Conservation (phyloP, 2,888 invertebrate species). For the Sericinus montela region DNA sequence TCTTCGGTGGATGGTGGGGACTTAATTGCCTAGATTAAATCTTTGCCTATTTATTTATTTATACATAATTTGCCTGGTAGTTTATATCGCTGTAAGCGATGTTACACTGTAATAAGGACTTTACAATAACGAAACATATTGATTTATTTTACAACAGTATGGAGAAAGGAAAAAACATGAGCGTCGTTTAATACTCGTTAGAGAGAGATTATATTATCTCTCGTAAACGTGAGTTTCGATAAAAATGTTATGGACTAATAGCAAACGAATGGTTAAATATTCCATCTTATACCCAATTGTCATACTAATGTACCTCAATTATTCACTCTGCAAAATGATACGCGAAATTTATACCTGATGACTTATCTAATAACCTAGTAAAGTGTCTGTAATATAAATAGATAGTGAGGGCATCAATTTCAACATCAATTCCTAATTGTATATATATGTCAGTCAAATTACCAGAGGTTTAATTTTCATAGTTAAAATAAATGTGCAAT, state of each 20-base stretch:
- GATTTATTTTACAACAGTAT: background rate
- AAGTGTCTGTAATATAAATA: background rate
- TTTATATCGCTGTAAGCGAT: too few species aligned
- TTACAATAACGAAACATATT: too few species aligned
- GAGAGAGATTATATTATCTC: constrained; percentile 12
- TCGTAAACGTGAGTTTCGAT: constrained; percentile 10
- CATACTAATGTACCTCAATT: background rate
- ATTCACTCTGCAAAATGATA: too few species aligned
- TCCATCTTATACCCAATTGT: background rate
- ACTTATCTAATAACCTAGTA: background rate
- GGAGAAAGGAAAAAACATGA: constrained; percentile 2
- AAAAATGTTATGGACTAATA: constrained; percentile 9
- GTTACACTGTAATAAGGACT: too few species aligned
- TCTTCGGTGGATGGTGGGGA: too few species aligned
- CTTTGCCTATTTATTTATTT: too few species aligned
- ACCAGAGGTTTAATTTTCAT: too few species aligned
- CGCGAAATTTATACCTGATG: constrained; percentile 35
- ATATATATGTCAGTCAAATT: too few species aligned
- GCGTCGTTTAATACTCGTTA: constrained; percentile 9
- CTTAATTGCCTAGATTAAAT: too few species aligned
- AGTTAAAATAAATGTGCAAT: too few species aligned
- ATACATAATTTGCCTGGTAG: too few species aligned
- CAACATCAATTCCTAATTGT: too few species aligned
- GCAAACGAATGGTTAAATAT: background rate
- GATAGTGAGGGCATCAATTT: background rate